Evolutionary conservation across 2,888 invertebrate species (phyloP), one percentile per base, ranked within the genome.

Genomic region (Agrochola lychnidis): DNA sequence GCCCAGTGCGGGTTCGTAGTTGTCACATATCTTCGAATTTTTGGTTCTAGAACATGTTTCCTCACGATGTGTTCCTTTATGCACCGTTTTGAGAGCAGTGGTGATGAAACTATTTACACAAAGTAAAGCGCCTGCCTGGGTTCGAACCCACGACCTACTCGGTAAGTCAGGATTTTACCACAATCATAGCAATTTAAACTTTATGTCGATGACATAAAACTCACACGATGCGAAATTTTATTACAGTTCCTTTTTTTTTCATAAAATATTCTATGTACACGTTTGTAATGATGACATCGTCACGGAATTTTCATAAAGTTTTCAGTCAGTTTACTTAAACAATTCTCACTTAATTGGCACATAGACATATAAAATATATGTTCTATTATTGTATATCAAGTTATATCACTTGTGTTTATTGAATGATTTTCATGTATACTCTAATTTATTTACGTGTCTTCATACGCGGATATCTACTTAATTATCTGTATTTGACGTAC

Each of bases 401-500:
- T 78, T 85, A 77, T 78, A 80, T 85, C 78, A 79, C 63, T 4
- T 56, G 63, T 90, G 86, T 92, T 92, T 91, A 78, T 82, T 70
- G 59, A 82, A 73, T 81, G 79, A 91, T 93, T 92, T 85, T 89
- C 92, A 86, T 81, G 71, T 36, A 4, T 62, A 78, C 85, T 79
- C 78, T 93, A 92, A 92, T 90, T 89, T 59, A 78, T 74, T 67
- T 53, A 48, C 19, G 40, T 64, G 59, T 70, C 57, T 81, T 36
- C 68, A 51, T 40, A 89, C 74, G 77, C 88, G 90, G 89, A 92
- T 89, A 80, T 79, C 64, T 70, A 59, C 45, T 59, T 68, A 72
- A 73, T 81, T 73, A 42, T 9, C 30, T 81, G 7, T 51, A 57
- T 82, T 81, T 67, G 25, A 64, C 30, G 48, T 66, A 62, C 63